phyloP scores from a whole-genome alignment of 2,888 invertebrate genomes.

The Standfussiana lucernea region DNA sequence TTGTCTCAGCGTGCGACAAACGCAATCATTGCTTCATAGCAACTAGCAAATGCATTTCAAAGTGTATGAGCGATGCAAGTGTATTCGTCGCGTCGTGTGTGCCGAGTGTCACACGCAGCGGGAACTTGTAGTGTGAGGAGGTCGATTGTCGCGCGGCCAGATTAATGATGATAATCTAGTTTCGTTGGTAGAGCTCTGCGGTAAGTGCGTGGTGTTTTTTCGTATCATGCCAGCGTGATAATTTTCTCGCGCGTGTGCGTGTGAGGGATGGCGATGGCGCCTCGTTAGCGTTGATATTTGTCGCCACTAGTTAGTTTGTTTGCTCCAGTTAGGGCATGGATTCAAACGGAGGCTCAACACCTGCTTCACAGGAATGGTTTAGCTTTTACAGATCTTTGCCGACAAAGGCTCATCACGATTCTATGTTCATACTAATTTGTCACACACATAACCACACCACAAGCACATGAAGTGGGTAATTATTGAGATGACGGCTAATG shows the following conservation, averaged over 20 bases:
- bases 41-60: no score
- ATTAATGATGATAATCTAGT: slow-evolving; percentile 35
- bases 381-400: background rate
- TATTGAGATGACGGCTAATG: background rate
- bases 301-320: slow-evolving; percentile 28
- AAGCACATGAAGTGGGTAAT: background rate
- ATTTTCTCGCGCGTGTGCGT: slow-evolving; percentile 9
- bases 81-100: background rate
- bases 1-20: background rate
- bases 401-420: background rate
- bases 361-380: background rate
- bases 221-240: slow-evolving; percentile 4
- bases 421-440: background rate
- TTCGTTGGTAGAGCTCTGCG: slow-evolving; percentile 36
- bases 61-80: background rate
- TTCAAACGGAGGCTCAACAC: background rate
- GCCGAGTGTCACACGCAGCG: background rate
- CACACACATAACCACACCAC: background rate
- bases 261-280: slow-evolving; percentile 19
- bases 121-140: slow-evolving; percentile 4
- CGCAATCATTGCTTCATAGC: no score
- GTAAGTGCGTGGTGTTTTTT: slow-evolving; percentile 36
- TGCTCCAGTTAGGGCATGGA: background rate
- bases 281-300: slow-evolving; percentile 54
- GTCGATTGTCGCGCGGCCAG: slow-evolving; percentile 22